These are phyloP conservation scores for Elachura formosa DNA, from an alignment of 2,113 vertebrate species.

Conservation along the genomic window DNA sequence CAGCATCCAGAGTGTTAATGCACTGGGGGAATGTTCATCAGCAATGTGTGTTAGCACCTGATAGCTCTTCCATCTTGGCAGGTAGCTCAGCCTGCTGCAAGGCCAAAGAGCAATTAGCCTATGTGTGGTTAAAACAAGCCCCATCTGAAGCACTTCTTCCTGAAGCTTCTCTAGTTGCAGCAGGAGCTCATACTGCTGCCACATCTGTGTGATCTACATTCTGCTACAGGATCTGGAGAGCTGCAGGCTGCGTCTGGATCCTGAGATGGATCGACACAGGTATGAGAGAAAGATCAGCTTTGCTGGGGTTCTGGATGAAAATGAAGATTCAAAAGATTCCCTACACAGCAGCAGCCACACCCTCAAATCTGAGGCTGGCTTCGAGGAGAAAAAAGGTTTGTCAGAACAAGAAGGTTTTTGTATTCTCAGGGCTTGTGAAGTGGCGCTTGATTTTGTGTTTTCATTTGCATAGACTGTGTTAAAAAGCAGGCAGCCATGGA, in stretches of 20 bases:
- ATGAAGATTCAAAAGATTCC: constrained; percentile 91
- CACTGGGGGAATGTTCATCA: not conserved
- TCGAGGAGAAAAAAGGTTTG: constrained; percentile 90
- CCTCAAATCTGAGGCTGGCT: constrained; percentile 91
- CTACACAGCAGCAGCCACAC: constrained; percentile 98
- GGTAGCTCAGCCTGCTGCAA: not conserved
- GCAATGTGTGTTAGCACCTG: not conserved
- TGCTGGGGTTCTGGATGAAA: constrained; percentile 94
- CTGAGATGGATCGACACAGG: constrained; percentile 91
- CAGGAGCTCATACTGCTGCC: not conserved
- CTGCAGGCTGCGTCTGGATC: constrained; percentile 90
- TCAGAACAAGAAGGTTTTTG: constrained; percentile 52
- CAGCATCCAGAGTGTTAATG: not conserved
- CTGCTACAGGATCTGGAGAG: constrained; percentile 87
- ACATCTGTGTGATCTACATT: not conserved
- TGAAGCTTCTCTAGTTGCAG: not conserved
- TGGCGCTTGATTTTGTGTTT: constrained; percentile 37
- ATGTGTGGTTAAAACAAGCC: not conserved
- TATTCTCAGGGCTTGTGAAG: constrained; percentile 24
- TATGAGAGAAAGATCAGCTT: constrained; percentile 99
- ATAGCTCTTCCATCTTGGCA: not conserved
- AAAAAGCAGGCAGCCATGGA: constrained; percentile 16
- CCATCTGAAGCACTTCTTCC: not conserved
- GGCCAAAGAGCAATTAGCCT: not conserved
- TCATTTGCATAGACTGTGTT: constrained; percentile 28